Percentiles rank a stretch among this genome's conserved stretches.
These are phyloP conservation scores for Tipula vernalis DNA, from an alignment of 2,888 invertebrate genomes.

Conservation along the genomic window DNA sequence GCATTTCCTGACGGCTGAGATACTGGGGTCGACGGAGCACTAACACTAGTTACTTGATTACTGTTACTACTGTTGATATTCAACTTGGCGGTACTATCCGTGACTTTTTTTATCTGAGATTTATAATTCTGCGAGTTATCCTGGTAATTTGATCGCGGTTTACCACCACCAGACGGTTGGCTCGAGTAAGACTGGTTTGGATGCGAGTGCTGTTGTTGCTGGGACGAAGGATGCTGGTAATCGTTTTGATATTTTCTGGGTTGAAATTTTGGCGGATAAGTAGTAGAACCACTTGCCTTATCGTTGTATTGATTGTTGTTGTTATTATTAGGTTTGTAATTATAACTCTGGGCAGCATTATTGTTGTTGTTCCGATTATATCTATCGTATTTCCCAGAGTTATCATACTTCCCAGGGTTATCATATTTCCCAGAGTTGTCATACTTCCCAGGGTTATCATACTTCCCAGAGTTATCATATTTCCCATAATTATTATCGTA, in stretches of 20 bases:
- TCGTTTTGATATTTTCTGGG: neutral
- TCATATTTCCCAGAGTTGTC: neutral
- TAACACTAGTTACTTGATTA: neutral
- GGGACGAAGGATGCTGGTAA: neutral
- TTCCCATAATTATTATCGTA: neutral
- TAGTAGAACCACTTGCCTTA: neutral
- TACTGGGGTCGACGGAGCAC: neutral
- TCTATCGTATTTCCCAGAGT: neutral
- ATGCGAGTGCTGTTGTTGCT: neutral
- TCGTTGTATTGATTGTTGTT: slow-evolving; percentile 5
- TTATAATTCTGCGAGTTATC: neutral
- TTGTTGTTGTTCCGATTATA: neutral
- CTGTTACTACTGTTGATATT: neutral
- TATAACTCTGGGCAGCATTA: neutral
- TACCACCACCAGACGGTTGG: neutral
- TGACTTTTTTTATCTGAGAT: neutral
- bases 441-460: neutral
- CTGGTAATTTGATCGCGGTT: neutral
- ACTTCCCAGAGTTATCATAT: neutral
- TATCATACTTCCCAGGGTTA: neutral
- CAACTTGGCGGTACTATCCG: neutral
- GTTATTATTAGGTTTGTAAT: neutral
- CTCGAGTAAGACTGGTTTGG: neutral
- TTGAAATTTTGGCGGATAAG: slow-evolving; percentile 5
- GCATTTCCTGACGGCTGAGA: neutral